Evolutionary conservation across 2,888 invertebrate genomes (phyloP), one percentile per base, ranked within the genome.

Genomic region (Fragum whitleyi): DNA sequence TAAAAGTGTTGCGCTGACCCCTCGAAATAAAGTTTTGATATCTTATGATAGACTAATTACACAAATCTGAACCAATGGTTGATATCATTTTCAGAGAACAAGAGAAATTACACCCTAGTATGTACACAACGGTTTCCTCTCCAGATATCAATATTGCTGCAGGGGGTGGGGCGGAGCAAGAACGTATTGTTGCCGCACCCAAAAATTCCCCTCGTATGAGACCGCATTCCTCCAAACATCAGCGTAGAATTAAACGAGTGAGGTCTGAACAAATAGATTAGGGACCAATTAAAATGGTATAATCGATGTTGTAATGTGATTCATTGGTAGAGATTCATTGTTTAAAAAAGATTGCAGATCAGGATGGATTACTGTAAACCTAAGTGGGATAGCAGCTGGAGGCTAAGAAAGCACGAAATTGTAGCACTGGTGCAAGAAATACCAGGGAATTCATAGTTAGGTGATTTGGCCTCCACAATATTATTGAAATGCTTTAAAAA

Each of bases 61-160:
- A 36, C 3, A 36, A 36, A 36, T 36, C 32, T 36, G 3, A 36
- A 36, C 9, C 3, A 36, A 36, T 3, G 32, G 32, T 36, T 36
- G 32, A 3, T 6, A n/a, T 65, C 42, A n/a, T 70, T 83, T 78
- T 59, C 81, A 90, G 90, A 82, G 83, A 89, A 39, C 89, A 88
- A 68, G 86, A 86, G 69, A 89, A 86, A 61, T 71, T 76, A 51
- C 82, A 86, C 55, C 88, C 89, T 16, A 89, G 89, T 74, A 89
- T 90, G 89, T 89, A 90, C 65, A 77, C 83, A 16, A 85, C 85
- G 14, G 77, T 72, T 9, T 85, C 85, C 23, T 81, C 85, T 14
- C 85, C 85, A 9, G 77, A 79, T 75, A 81, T 85, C 26, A 81
- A 72, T 51, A 36, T 74, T 47, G 42, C 72, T 61, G 79, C 65